These are phyloP conservation scores for Antitype chi DNA, from an alignment of 2,888 invertebrate genomes.

Conservation along the genomic window DNA sequence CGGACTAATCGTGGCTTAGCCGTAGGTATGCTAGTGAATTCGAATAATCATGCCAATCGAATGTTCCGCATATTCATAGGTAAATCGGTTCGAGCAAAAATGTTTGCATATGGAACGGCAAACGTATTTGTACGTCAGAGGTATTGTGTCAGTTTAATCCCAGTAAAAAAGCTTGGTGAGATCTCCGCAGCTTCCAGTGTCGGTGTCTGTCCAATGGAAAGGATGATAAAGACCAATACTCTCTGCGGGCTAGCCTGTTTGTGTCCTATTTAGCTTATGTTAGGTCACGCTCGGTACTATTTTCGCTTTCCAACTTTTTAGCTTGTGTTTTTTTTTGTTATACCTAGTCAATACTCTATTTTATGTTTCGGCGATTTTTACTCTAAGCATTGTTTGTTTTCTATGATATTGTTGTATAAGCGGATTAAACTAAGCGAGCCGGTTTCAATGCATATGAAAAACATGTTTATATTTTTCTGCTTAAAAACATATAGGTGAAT, in stretches of 20 bases:
- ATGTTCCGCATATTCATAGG: slow-evolving; percentile 61
- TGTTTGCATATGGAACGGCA: slow-evolving; percentile 52
- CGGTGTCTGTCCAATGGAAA: slow-evolving; percentile 60
- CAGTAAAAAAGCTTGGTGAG: slow-evolving; percentile 63
- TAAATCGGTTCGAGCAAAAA: slow-evolving; percentile 57
- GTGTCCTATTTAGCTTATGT: slow-evolving; percentile 65
- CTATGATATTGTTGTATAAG: background rate
- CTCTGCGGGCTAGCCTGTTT: slow-evolving; percentile 58
- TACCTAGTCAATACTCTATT: slow-evolving; percentile 11
- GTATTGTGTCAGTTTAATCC: slow-evolving; percentile 61
- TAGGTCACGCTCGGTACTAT: slow-evolving; percentile 53
- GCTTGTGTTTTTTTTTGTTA: slow-evolving; percentile 6
- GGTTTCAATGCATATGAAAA: background rate
- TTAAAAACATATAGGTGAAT: background rate
- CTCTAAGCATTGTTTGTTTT: background rate
- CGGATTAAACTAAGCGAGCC: background rate
- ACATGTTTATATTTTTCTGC: background rate
- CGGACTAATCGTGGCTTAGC: slow-evolving; percentile 58
- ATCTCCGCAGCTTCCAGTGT: slow-evolving; percentile 52
- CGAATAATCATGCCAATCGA: slow-evolving; percentile 56
- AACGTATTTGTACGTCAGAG: slow-evolving; percentile 59
- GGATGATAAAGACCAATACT: slow-evolving; percentile 67
- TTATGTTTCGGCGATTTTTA: slow-evolving; percentile 15
- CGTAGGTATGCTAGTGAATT: slow-evolving; percentile 49
- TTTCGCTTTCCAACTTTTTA: slow-evolving; percentile 25